A percentile compares a stretch with the other conserved stretches of the same genome.
Conservation (phyloP, 2,113 vertebrate genomes). For the Zosterops hypoxanthus region DNA sequence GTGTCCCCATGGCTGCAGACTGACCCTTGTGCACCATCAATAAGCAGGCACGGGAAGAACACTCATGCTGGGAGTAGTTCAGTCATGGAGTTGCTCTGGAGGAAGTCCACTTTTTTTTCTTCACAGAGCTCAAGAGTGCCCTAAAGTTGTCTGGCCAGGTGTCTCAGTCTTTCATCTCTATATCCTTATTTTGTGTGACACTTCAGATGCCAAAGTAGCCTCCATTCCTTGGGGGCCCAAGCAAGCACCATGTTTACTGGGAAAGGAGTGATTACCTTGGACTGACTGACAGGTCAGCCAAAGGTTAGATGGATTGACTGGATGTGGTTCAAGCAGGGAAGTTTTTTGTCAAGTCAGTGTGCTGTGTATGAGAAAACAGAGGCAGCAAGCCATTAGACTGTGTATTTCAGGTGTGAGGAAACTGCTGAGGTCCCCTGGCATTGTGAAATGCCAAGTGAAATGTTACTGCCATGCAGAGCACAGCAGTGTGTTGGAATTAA, state of each 20-base stretch:
- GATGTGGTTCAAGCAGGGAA: conserved; percentile 4
- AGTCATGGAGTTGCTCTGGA: conserved; percentile 34
- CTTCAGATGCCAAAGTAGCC: conserved; percentile 6
- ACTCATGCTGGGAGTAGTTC: conserved; percentile 2
- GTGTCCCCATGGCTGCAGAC: background rate
- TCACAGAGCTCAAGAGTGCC: background rate
- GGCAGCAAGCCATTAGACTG: background rate
- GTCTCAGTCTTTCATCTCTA: conserved; percentile 1
- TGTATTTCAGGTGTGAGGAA: conserved; percentile 1
- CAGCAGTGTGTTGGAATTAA: background rate
- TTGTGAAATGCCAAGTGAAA: background rate
- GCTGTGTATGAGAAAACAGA: background rate
- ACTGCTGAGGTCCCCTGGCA: background rate
- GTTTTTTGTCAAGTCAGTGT: background rate
- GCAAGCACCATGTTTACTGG: background rate
- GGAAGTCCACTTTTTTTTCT: conserved; percentile 22
- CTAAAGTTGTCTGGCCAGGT: background rate
- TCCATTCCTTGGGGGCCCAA: background rate
- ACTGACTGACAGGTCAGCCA: background rate
- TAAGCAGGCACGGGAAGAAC: background rate
- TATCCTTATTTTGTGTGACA: conserved; percentile 1
- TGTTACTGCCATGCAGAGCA: background rate
- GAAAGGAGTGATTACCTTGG: conserved; percentile 18
- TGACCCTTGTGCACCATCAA: conserved; percentile 40
- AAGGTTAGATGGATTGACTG: background rate